Base-by-base conservation (phyloP, 1,140 invertebrate species). In the Papilio dardanus region DNA sequence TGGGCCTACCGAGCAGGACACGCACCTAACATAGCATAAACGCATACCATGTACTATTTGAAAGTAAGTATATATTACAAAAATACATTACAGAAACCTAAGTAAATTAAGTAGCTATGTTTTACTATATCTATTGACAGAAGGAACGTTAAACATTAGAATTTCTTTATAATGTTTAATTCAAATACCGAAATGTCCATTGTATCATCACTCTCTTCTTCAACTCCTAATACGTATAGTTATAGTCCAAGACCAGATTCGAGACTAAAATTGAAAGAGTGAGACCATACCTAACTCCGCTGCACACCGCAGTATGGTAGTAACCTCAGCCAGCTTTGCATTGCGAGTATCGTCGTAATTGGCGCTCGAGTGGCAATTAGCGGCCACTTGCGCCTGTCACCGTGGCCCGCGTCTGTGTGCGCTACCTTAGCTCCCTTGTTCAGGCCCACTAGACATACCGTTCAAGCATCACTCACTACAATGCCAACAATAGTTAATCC, bases 281-380 rank as follows among this genome's bases (percentile, higher is more conserved):
- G n/a, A n/a, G n/a, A n/a, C n/a, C n/a, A n/a, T n/a, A n/a, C n/a
- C n/a, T 24, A 28, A 69, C 2, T 40, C 67, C 67, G 35, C 67
- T 19, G 7, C 21, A 4, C 35, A 21, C 3, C 10, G 7, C 42
- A 71, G 40, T 71, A 50, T 50, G 40, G 10, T 14, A 35, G 67
- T n/a, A 21, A 3, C 16, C 69, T 30, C 40, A 71, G 24, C 67
- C 12, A 40, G 69, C 42, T 28, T 50, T 21, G 24, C 37, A 50
- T 24, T 46, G 71, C 77, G 76, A 74, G 78, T 83, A 81, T 81
- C 83, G 86, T 89, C 84, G 86, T 89, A 92, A 92, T 92, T 92
- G 88, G 88, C 81, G 82, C 88, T 90, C 79, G 80, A 92, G 90
- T 90, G 90, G 86, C 88, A 90, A 92, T 92, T 92, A 92, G 85